Evolutionary conservation across 2,113 vertebrate genomes (phyloP), one percentile per base, ranked within the genome.

Genomic region (Rutilus rutilus): DNA sequence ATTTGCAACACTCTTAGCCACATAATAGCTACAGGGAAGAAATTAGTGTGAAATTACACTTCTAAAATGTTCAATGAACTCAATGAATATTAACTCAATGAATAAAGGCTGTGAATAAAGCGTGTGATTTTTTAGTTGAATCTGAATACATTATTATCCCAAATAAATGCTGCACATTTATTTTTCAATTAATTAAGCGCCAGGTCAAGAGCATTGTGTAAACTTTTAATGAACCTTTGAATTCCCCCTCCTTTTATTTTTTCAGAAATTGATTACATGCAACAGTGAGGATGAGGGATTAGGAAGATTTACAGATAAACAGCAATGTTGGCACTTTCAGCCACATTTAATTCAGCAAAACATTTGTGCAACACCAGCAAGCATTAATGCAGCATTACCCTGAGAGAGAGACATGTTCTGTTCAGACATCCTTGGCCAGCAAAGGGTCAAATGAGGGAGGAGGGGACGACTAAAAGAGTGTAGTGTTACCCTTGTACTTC

Each of bases 231-330:
- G 21, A 73, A 83, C 33, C 67, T 73, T 57, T 57, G 11, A 57
- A 25, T 25, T 59, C 14, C 82, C 47, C 27, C 65, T 54, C 54
- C 54, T 33, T 8, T 42, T 42, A 42, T 33, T 65, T 65, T 79
- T 67, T 76, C 60, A 39, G 30, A 23, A 78, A 74, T 84, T 74
- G 82, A 84, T 87, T 80, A 80, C 83, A 87, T 84, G 86, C 76
- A 78, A 78, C 62, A 73, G 82, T 27, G 73, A 45, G 60, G 60
- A n/a, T 3, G 73, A 67, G 60, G 87, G 87, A 88, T 88, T 88
- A 88, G 25, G 62, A 86, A 77, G 87, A 85, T 88, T 82, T 77
- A 86, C 47, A 80, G 83, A 82, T 77, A 85, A 87, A 87, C 64
- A 84, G 80, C 27, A 4, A 75, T 39, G 42, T 69, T 52, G 62